These are phyloP conservation scores for Halcyon chelicuti DNA, from an alignment of 2,797 vertebrate genomes.

Conservation along the genomic window DNA sequence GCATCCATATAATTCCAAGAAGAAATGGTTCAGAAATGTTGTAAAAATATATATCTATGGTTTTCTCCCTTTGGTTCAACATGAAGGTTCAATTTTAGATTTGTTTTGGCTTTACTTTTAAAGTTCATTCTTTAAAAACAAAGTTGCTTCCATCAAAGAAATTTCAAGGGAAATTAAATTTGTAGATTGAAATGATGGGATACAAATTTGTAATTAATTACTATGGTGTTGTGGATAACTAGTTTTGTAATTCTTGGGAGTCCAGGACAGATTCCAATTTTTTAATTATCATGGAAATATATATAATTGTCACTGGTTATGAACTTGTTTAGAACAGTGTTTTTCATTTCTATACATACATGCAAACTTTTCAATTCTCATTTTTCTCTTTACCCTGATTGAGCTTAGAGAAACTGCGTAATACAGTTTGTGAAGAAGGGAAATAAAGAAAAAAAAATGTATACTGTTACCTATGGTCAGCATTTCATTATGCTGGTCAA, in stretches of 20 bases:
- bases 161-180: neutral
- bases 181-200: neutral
- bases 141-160: neutral
- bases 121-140: neutral
- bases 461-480: neutral
- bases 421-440: neutral
- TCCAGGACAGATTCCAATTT: neutral
- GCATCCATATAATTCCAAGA: neutral
- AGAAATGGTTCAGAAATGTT: neutral
- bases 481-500: constrained; percentile 49
- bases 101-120: neutral
- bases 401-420: neutral
- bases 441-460: neutral
- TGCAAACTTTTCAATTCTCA: neutral
- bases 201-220: neutral
- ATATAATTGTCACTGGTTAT: neutral
- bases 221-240: neutral
- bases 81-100: neutral
- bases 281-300: neutral
- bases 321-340: neutral
- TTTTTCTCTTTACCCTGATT: neutral
- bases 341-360: neutral
- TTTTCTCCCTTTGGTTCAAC: neutral
- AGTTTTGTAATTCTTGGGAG: neutral
- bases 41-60: accelerated